Percentiles rank a stretch among this genome's conserved stretches.
Conservation (phyloP, 2,888 invertebrate genomes). For the Spisula subtruncata region DNA sequence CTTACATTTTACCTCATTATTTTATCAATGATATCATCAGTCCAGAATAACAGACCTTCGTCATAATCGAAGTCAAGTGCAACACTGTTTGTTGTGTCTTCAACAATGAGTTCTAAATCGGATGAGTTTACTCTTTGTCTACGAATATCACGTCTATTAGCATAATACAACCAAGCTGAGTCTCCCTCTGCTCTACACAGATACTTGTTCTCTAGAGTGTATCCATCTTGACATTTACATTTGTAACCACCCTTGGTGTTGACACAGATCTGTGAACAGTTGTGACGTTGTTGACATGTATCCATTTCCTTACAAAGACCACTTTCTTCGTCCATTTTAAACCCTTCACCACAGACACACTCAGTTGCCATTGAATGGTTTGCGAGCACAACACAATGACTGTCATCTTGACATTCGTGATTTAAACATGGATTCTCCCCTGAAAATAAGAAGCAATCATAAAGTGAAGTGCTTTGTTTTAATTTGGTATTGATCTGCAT, state of each 20-base stretch:
- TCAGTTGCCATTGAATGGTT: slow-evolving; percentile 34
- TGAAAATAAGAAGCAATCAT: slow-evolving; percentile 34
- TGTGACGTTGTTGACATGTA: slow-evolving; percentile 92
- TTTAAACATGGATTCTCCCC: slow-evolving; percentile 55
- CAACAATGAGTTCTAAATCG: slow-evolving; percentile 93
- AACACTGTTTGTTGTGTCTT: slow-evolving; percentile 96
- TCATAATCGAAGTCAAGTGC: slow-evolving; percentile 98
- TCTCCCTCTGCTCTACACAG: slow-evolving; percentile 88
- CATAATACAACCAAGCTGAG: slow-evolving; percentile 95
- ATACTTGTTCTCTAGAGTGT: slow-evolving; percentile 91
- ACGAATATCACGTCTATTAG: slow-evolving; percentile 95
- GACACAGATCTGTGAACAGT: slow-evolving; percentile 97
- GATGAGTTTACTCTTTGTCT: slow-evolving; percentile 94
- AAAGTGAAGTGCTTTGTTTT: slow-evolving; percentile 12
- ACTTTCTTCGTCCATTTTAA: slow-evolving; percentile 36
- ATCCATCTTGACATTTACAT: slow-evolving; percentile 96
- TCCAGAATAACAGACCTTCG: slow-evolving; percentile 98
- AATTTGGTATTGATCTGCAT: too few relatives aligned
- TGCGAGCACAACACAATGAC: slow-evolving; percentile 41
- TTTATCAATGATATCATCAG: slow-evolving; percentile 96
- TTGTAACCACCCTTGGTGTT: slow-evolving; percentile 97
- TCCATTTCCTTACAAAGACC: slow-evolving; percentile 91
- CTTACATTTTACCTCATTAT: slow-evolving; percentile 93
- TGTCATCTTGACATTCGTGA: slow-evolving; percentile 48
- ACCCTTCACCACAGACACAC: slow-evolving; percentile 50